A percentile compares a stretch with the other conserved stretches of the same genome.
phyloP scores from a whole-genome alignment of 2,113 vertebrate genomes.

The Calypte anna region DNA sequence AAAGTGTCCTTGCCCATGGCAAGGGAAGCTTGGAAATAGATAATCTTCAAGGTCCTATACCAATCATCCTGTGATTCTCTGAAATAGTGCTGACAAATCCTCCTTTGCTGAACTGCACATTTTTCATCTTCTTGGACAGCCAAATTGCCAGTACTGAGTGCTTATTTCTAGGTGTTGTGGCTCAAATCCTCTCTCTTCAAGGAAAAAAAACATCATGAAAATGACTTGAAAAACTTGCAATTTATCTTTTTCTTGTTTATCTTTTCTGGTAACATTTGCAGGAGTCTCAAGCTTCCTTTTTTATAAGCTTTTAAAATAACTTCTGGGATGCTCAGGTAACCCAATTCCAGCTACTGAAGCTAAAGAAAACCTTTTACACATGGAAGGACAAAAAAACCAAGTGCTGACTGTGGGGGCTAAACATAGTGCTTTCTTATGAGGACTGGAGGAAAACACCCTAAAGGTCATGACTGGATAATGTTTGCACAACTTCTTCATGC shows the following conservation, averaged over 20 bases:
- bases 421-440: accelerated
- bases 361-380: background rate
- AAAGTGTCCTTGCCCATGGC: too few species aligned
- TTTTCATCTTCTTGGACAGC: background rate
- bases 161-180: background rate
- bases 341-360: background rate
- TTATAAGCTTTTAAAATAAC: background rate
- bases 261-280: background rate
- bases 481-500: background rate
- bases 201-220: background rate
- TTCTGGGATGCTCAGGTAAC: background rate
- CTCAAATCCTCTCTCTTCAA: background rate
- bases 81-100: background rate
- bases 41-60: too few species aligned
- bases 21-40: too few species aligned
- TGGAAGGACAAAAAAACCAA: background rate
- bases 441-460: background rate
- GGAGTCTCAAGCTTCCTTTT: background rate
- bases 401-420: accelerated
- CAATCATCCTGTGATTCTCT: too few species aligned
- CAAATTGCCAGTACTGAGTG: background rate
- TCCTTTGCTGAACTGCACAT: background rate
- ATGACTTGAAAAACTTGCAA: background rate
- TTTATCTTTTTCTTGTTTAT: background rate
- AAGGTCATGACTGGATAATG: background rate